Percentiles rank a stretch among this genome's conserved stretches.
These are phyloP conservation scores for Limnephilus lunatus DNA, from an alignment of 2,888 invertebrate genomes.

Conservation along the genomic window DNA sequence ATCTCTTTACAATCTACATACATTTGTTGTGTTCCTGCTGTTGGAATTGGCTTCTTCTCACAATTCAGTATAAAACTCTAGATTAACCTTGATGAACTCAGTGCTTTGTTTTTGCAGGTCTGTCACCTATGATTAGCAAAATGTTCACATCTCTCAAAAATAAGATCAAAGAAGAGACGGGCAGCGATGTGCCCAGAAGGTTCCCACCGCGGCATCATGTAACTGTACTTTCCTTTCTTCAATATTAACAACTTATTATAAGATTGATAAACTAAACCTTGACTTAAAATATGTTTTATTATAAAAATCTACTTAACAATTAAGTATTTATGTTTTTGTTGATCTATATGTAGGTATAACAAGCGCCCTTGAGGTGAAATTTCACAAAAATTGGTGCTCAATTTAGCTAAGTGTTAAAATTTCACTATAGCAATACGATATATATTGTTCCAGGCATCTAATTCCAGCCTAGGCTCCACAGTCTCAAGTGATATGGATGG, in stretches of 20 bases:
- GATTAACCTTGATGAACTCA: neutral
- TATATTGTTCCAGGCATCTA: constrained; percentile 46
- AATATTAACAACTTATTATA: neutral
- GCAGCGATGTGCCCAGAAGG: constrained; percentile 82
- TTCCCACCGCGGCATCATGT: constrained; percentile 61
- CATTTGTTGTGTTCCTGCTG: neutral
- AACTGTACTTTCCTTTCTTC: constrained; percentile 16
- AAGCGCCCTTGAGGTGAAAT: neutral
- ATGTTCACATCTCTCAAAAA: constrained; percentile 94
- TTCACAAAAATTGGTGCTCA: no score
- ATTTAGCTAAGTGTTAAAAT: neutral
- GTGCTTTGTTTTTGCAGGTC: constrained; percentile 27
- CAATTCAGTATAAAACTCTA: neutral
- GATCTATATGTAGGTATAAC: neutral
- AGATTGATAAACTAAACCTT: neutral
- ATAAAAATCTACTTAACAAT: neutral
- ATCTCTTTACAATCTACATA: neutral
- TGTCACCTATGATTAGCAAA: constrained; percentile 67
- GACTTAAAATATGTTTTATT: neutral
- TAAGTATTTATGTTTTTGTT: neutral
- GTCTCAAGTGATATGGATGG: constrained; percentile 52
- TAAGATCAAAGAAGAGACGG: constrained; percentile 93
- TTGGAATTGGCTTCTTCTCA: neutral
- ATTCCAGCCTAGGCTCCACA: constrained; percentile 46
- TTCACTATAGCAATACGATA: neutral